These are phyloP conservation scores for Steinernema khuongi DNA, from an alignment of 1,140 invertebrate species.

Conservation along the genomic window DNA sequence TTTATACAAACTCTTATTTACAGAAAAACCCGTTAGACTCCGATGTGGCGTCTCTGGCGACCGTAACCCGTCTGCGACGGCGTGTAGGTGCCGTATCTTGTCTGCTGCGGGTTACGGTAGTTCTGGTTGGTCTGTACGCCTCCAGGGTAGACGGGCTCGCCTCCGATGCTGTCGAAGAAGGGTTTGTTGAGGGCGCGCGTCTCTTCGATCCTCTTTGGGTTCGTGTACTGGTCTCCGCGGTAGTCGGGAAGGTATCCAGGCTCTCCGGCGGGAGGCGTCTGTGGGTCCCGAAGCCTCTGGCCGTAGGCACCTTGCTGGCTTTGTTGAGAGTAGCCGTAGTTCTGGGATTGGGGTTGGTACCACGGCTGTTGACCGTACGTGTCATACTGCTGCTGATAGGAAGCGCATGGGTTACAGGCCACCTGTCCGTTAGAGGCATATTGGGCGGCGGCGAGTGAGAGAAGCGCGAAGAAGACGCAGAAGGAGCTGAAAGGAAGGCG, in stretches of 20 bases:
- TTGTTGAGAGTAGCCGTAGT: not conserved
- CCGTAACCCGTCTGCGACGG: not conserved
- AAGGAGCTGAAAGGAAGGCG: not conserved
- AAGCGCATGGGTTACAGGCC: not conserved
- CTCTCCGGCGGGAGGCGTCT: slow-evolving; percentile 1
- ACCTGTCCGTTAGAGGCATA: not conserved
- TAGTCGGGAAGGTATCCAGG: slow-evolving; percentile 41
- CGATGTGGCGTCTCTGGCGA: not conserved
- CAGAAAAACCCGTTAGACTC: no score
- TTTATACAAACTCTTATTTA: no score
- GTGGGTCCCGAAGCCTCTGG: not conserved
- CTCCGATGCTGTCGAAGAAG: slow-evolving; percentile 38
- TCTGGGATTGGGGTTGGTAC: slow-evolving; percentile 4
- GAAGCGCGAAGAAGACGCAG: not conserved
- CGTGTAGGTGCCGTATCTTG: no score
- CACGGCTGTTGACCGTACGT: not conserved
- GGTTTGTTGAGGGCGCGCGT: slow-evolving; percentile 32
- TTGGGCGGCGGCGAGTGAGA: not conserved
- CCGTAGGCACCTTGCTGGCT: not conserved
- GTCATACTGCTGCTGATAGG: not conserved
- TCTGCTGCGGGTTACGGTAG: not conserved
- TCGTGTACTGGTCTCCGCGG: slow-evolving; percentile 35
- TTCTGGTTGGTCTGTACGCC: slow-evolving; percentile 6
- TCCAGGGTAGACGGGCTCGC: slow-evolving; percentile 14
- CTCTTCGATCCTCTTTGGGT: slow-evolving; percentile 35